These are phyloP conservation scores for Amphilophus citrinellus DNA, from an alignment of 2,113 vertebrate genomes.

Conservation along the genomic window DNA sequence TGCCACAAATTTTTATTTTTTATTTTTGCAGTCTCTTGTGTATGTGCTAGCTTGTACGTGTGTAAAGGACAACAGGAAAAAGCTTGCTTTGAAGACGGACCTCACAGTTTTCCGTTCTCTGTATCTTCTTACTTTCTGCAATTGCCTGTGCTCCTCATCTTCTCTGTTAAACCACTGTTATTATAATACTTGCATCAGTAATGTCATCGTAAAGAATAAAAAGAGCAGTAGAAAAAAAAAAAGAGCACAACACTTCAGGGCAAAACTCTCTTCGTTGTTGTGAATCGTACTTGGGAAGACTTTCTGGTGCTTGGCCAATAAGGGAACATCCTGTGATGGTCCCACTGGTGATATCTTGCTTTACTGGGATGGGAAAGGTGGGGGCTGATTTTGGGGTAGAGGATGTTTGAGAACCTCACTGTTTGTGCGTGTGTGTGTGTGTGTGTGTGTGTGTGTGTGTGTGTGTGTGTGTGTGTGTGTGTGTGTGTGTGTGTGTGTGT, in stretches of 20 bases:
- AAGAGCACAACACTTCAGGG: slow-evolving; percentile 30
- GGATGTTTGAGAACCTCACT: slow-evolving; percentile 59
- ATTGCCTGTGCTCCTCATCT: neutral
- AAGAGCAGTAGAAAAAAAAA: slow-evolving; percentile 6
- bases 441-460: slow-evolving; percentile 44
- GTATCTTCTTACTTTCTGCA: neutral
- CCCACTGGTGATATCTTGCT: slow-evolving; percentile 54
- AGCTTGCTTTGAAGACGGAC: neutral
- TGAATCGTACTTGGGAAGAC: slow-evolving; percentile 48
- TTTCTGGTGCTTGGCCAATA: slow-evolving; percentile 53
- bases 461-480: slow-evolving; percentile 16
- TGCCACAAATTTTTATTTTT: neutral
- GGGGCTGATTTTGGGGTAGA: slow-evolving; percentile 33
- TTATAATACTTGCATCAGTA: slow-evolving; percentile 17
- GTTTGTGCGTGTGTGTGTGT: slow-evolving; percentile 27
- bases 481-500: slow-evolving; percentile 44
- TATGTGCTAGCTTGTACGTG: neutral
- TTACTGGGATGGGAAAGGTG: slow-evolving; percentile 46
- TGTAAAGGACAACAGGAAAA: neutral
- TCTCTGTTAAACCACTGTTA: neutral
- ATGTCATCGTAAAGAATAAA: slow-evolving; percentile 13
- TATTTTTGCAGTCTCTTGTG: slow-evolving; percentile 14
- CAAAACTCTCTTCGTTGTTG: slow-evolving; percentile 35
- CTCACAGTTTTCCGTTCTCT: neutral
- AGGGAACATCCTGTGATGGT: slow-evolving; percentile 48